Percentiles rank a stretch among this genome's conserved stretches.
Conservation (phyloP, 2,888 invertebrate genomes). For the Hirtodrosophila alboralis region DNA sequence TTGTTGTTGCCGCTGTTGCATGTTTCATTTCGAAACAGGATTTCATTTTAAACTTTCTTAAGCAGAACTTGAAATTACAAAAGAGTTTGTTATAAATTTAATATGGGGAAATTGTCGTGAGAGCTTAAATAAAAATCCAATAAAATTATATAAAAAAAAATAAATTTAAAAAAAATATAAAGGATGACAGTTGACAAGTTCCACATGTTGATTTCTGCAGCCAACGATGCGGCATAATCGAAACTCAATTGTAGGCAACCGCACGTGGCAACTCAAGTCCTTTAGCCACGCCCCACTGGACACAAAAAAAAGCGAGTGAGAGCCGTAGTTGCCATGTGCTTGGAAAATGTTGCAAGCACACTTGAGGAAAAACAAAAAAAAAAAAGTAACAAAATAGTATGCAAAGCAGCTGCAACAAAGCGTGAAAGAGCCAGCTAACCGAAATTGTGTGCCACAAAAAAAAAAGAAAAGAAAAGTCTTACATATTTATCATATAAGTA, state of each 20-base stretch:
- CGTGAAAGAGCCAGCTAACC: slow-evolving; percentile 45
- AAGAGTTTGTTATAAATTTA: slow-evolving; percentile 31
- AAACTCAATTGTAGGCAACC: slow-evolving; percentile 49
- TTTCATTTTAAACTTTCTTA: slow-evolving; percentile 44
- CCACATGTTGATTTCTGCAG: slow-evolving; percentile 43
- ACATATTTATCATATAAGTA: slow-evolving; percentile 53
- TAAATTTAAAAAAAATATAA: background rate
- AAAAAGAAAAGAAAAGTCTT: slow-evolving; percentile 33
- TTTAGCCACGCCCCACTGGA: slow-evolving; percentile 30
- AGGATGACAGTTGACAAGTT: slow-evolving; percentile 48
- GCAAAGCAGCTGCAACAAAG: slow-evolving; percentile 61
- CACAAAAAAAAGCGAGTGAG: no score
- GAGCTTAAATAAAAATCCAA: background rate
- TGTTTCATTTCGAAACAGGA: slow-evolving; percentile 50
- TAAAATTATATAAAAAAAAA: background rate
- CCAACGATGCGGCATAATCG: slow-evolving; percentile 53
- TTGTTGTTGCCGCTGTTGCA: slow-evolving; percentile 39
- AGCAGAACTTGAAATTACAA: slow-evolving; percentile 11
- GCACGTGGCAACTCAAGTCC: slow-evolving; percentile 31
- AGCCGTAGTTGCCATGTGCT: background rate
- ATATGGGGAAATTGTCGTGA: no score
- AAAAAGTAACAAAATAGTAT: slow-evolving; percentile 25
- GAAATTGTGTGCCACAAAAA: no score
- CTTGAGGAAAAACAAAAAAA: no score
- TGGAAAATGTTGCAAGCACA: slow-evolving; percentile 10